Base-by-base conservation (phyloP, 1,140 invertebrate species). In the Drosophila asahinai region DNA sequence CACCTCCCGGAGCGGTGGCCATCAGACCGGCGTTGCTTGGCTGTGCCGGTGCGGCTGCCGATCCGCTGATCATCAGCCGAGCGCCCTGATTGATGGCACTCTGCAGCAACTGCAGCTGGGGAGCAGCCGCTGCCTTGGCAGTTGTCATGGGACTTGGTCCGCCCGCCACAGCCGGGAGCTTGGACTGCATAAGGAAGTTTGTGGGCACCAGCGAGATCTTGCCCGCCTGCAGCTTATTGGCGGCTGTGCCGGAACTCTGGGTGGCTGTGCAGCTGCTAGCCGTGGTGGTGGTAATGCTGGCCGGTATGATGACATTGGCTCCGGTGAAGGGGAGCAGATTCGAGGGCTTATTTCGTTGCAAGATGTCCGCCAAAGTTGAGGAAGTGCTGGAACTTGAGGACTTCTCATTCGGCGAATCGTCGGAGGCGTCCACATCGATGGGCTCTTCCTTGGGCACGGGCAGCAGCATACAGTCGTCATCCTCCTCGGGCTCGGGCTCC, bases 181-280 rank as follows among this genome's bases (percentile, higher is more conserved):
- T 89, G 22, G 91, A 91, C 54, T 93, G 92, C 81, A 93, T 82
- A 3, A 93, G 72, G 45, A 93, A 91, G 51, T 93, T 93, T 1
- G 92, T 93, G 19, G 92, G 92, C 45, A 93, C 92, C 59, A 93
- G 30, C 0, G 92, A 93, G 25, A 93, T 93, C 59, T 93, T 93
- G 2, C 79, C 83, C 0, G 81, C 43, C 5, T 83, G 70, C 12
- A 89, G 45, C 25, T 89, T 87, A 19, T 30, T 61, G 2, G 63
- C 48, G 9, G 42, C 30, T 8, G 22, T 54, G 25, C 57, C 60
- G 1, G 72, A 66, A 25, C 65, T 45, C 2, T 52, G 51, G 1
- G 65, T 72, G 54, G 63, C 58, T 0, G 77, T 43, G 70, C 66
- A 17, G 14, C 25, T 59, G 25, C 70, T 54, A 3, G 60, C 61